Base-by-base conservation (phyloP, 2,888 invertebrate genomes). In the Halictus quadricinctus region DNA sequence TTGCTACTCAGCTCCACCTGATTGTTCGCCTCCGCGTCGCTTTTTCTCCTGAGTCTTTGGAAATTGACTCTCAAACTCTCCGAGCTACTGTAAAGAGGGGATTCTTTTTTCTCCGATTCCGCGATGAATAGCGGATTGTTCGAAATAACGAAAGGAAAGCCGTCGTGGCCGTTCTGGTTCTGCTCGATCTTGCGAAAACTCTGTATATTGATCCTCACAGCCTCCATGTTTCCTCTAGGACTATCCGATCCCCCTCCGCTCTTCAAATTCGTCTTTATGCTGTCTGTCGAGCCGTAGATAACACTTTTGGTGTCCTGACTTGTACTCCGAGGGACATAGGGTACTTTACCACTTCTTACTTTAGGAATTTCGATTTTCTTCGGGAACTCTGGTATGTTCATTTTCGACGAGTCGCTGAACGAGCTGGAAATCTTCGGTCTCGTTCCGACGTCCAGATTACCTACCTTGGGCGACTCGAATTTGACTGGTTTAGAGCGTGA, bases 111-210 rank as follows among this genome's bases (percentile, higher is more conserved):
- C 2, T 94, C 93, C 0, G 92, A 83, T 18, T 94, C 94, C 0
- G 92, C 91, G n/a, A 92, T 90, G 79, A 94, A 94, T 15, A 94
- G 73, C 0, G 94, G 94, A 88, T 94, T 94, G 76, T 92, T 94
- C 0, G 94, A 93, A 86, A 94, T 94, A 1, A 94, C 92, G 58
- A 93, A 94, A 0, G 94, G 94, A 76, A 91, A 93, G 48, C 88
- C 88, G 0, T 94, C 93, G 75, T 94, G 93, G 3, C 91, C 91
- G 29, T 94, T 93, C 75, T 93, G 91, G 54, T 91, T 92, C 13
- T 91, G 89, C 48, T 93, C 93, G 25, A 91, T 88, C 73, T 93
- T 93, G 1, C 92, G 91, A 46, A 91, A 92, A 36, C 88, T 91
- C 46, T 93, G 93, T 5, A 93, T 89, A 36, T 93, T 94, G 41